Percentiles rank a stretch among this genome's conserved stretches.
Conservation (phyloP, 2,797 vertebrate genomes). For the Sphenodon punctatus region DNA sequence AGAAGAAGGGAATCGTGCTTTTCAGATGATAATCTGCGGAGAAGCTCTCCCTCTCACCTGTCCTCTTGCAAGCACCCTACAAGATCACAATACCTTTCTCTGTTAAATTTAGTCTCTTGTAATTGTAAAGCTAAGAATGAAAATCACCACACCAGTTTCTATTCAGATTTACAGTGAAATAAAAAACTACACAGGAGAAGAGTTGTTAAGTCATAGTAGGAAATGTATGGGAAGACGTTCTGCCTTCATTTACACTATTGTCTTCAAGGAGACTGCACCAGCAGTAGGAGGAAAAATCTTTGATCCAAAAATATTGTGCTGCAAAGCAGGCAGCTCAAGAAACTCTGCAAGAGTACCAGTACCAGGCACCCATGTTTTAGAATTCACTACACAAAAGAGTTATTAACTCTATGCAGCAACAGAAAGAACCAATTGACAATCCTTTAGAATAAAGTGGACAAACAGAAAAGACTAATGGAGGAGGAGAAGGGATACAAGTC, state of each 20-base stretch:
- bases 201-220: too few species aligned
- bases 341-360: not conserved
- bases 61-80: too few species aligned
- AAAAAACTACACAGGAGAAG: too few species aligned
- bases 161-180: too few species aligned
- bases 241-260: not conserved
- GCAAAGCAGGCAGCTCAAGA: not conserved
- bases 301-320: not conserved
- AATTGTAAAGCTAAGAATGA: too few species aligned
- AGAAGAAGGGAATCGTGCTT: too few species aligned
- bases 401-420: slow-evolving; percentile 75
- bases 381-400: not conserved
- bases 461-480: slow-evolving; percentile 40
- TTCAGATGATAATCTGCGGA: too few species aligned
- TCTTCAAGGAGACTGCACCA: not conserved
- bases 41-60: too few species aligned
- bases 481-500: slow-evolving; percentile 54
- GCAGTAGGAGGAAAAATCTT: not conserved
- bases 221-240: too few species aligned
- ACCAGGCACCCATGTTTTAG: not conserved
- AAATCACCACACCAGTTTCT: too few species aligned
- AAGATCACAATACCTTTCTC: too few species aligned
- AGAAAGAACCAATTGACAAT: slow-evolving; percentile 78
- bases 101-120: too few species aligned
- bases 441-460: slow-evolving; percentile 50